These are phyloP conservation scores for Dasypus novemcinctus DNA, from an alignment of 2,113 vertebrate genomes.

Conservation along the genomic window DNA sequence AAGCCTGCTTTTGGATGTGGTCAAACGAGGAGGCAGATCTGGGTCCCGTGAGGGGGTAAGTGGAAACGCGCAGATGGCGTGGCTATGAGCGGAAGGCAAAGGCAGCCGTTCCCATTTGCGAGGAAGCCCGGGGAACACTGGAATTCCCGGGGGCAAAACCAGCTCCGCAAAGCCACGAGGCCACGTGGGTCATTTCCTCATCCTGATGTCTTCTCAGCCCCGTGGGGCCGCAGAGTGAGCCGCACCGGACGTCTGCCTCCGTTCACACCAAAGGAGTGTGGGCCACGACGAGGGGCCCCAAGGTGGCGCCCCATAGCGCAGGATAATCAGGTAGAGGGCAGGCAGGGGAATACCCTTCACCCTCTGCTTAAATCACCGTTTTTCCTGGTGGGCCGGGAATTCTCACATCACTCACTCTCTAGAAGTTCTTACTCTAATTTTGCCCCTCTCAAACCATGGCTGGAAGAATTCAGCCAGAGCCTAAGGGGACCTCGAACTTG, in stretches of 20 bases:
- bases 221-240: rapidly evolving
- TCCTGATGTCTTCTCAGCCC: rapidly evolving
- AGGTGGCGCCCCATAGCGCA: neutral
- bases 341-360: rapidly evolving
- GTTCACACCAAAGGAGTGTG: neutral
- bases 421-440: neutral
- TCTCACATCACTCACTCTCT: neutral
- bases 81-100: neutral
- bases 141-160: neutral
- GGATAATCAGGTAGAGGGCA: neutral
- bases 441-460: neutral
- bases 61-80: neutral
- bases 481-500: neutral
- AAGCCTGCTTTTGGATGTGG: neutral
- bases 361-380: neutral
- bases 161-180: neutral
- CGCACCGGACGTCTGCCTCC: neutral
- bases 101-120: neutral
- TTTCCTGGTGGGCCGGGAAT: too few species aligned
- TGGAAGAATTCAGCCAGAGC: neutral
- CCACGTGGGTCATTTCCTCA: neutral
- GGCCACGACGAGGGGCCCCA: too few species aligned
- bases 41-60: neutral
- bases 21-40: neutral
- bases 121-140: neutral